Evolutionary conservation across 2,888 invertebrate genomes (phyloP).

Genomic region (Xylophagus ater): DNA sequence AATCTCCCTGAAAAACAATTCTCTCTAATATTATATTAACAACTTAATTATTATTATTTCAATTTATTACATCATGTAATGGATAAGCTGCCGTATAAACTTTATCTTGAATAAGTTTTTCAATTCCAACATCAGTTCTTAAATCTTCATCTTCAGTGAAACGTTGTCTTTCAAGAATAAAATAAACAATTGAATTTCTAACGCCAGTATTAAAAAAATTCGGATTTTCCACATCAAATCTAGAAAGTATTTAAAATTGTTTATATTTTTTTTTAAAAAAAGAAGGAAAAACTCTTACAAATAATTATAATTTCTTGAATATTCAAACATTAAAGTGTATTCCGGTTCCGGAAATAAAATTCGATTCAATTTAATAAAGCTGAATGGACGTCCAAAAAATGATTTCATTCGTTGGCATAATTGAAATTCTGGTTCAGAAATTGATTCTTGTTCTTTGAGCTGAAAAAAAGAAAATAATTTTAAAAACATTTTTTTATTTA

Average conservation of each 20-base stretch:
- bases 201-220: slow-evolving; percentile 57
- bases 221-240: slow-evolving; percentile 54
- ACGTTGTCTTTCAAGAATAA: slow-evolving; percentile 60
- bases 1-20: slow-evolving; percentile 42
- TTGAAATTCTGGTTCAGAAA: slow-evolving; percentile 32
- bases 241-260: slow-evolving; percentile 23
- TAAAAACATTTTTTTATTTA: no score
- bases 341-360: slow-evolving; percentile 49
- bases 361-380: slow-evolving; percentile 48
- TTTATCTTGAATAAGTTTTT: slow-evolving; percentile 50
- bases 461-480: slow-evolving; percentile 16
- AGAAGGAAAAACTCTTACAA: slow-evolving; percentile 44
- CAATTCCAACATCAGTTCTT: slow-evolving; percentile 52
- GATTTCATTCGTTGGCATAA: slow-evolving; percentile 41
- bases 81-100: slow-evolving; percentile 63
- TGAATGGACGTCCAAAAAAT: slow-evolving; percentile 41
- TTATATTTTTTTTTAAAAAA: not conserved
- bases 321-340: slow-evolving; percentile 56
- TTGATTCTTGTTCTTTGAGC: slow-evolving; percentile 37
- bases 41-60: not conserved
- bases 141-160: slow-evolving; percentile 44
- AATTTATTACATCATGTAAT: slow-evolving; percentile 54
- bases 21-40: not conserved
- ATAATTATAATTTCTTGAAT: slow-evolving; percentile 58
- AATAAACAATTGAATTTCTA: slow-evolving; percentile 57